Percentiles rank a stretch among this genome's conserved stretches.
Conservation (phyloP, 2,113 vertebrate genomes). For the Poeciliopsis retropinna region DNA sequence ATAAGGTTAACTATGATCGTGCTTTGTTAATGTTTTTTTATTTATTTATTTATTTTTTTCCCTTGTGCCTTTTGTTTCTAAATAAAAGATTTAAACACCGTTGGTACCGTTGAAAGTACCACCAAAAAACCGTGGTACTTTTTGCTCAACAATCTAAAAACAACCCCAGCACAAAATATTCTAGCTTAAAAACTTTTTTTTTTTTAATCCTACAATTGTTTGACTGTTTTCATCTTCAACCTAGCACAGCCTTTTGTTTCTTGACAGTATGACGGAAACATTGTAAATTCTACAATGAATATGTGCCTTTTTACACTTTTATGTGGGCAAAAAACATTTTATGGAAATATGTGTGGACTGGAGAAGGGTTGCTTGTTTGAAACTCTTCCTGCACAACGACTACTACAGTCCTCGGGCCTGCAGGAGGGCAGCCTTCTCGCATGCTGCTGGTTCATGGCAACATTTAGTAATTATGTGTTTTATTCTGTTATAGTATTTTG, state of each 20-base stretch:
- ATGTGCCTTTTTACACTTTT: not conserved
- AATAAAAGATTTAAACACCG: too few relatives aligned
- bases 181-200: too few relatives aligned
- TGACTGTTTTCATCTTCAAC: not conserved
- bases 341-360: not conserved
- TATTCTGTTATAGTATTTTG: not conserved
- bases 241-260: not conserved
- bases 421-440: not conserved
- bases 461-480: not conserved
- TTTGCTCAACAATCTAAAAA: too few relatives aligned
- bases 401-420: not conserved
- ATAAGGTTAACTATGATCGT: not conserved
- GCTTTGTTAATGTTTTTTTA: not conserved
- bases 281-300: not conserved
- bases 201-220: too few relatives aligned
- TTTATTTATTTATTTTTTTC: too few relatives aligned
- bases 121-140: too few relatives aligned
- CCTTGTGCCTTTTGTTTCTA: too few relatives aligned
- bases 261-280: not conserved
- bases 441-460: not conserved
- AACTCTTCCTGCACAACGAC: not conserved
- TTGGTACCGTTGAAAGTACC: too few relatives aligned
- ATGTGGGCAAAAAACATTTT: not conserved
- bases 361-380: not conserved
- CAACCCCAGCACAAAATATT: too few relatives aligned